phyloP scores from a whole-genome alignment of 2,888 invertebrate genomes.

The Hartigia nigra region DNA sequence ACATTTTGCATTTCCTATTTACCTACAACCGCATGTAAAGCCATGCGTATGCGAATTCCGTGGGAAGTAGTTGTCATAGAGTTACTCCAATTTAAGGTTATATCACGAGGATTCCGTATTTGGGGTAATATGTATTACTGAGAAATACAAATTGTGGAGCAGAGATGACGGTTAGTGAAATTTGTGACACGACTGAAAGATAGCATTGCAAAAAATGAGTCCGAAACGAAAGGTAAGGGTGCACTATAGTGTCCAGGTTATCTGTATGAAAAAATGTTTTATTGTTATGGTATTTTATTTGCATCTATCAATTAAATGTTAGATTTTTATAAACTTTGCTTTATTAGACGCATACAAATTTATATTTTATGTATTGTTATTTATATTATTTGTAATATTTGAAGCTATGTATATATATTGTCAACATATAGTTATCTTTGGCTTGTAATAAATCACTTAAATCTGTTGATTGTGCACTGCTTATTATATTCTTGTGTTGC shows the following conservation, averaged over 20 bases:
- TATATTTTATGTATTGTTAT: constrained; percentile 5
- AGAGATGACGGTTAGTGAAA: constrained; percentile 8
- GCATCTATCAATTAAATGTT: neutral
- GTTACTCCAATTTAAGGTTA: neutral
- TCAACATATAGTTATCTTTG: neutral
- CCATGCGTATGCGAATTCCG: neutral
- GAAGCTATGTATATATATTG: constrained; percentile 9
- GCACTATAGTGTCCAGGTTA: neutral
- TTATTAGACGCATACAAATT: neutral
- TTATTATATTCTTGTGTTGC: neutral
- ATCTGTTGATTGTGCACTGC: neutral
- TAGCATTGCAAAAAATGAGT: constrained; percentile 50
- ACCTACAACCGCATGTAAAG: neutral
- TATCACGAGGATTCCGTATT: neutral
- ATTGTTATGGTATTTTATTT: constrained; percentile 7
- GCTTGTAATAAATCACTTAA: neutral
- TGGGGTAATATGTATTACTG: neutral
- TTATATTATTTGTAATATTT: neutral
- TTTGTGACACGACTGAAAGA: constrained; percentile 22
- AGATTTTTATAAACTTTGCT: neutral
- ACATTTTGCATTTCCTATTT: neutral
- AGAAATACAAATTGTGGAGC: neutral
- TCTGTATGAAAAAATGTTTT: constrained; percentile 1
- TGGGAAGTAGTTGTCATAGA: neutral
- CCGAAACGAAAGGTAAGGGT: constrained; percentile 59